Conservation (phyloP, 2,888 invertebrate genomes). For the Ptychoptera albimana region DNA sequence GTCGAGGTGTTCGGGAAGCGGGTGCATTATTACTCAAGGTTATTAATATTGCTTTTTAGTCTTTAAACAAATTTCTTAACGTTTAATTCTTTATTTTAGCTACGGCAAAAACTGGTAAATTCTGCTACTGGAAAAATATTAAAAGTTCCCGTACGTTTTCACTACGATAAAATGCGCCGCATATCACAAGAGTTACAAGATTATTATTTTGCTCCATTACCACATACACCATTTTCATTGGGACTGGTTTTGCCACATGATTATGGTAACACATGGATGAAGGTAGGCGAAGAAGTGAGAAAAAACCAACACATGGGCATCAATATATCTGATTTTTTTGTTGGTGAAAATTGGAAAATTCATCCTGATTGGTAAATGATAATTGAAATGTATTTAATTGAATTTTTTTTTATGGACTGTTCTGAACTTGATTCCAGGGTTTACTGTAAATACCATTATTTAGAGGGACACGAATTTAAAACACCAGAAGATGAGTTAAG, state of each 20-base stretch:
- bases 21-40: slow-evolving; percentile 36
- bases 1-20: slow-evolving; percentile 46
- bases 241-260: slow-evolving; percentile 67
- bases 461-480: slow-evolving; percentile 57
- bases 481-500: slow-evolving; percentile 59
- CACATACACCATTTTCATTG: slow-evolving; percentile 75
- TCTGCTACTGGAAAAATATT: slow-evolving; percentile 47
- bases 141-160: slow-evolving; percentile 56
- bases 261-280: slow-evolving; percentile 43
- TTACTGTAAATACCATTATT: slow-evolving; percentile 74
- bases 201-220: slow-evolving; percentile 67
- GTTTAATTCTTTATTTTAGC: slow-evolving; percentile 13
- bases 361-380: slow-evolving; percentile 64
- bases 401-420: too few relatives aligned
- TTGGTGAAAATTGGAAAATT: slow-evolving; percentile 56
- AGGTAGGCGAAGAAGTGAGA: slow-evolving; percentile 63
- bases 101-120: slow-evolving; percentile 53
- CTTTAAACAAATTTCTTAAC: too few relatives aligned
- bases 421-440: slow-evolving; percentile 45
- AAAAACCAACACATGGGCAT: slow-evolving; percentile 47
- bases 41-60: background rate
- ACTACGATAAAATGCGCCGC: slow-evolving; percentile 74
- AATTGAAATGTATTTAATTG: background rate
- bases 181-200: slow-evolving; percentile 64
- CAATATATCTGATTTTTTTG: slow-evolving; percentile 57